Evolutionary conservation across 2,113 vertebrate species (phyloP), one percentile per base, ranked within the genome.

Genomic region (Argyrosomus japonicus): DNA sequence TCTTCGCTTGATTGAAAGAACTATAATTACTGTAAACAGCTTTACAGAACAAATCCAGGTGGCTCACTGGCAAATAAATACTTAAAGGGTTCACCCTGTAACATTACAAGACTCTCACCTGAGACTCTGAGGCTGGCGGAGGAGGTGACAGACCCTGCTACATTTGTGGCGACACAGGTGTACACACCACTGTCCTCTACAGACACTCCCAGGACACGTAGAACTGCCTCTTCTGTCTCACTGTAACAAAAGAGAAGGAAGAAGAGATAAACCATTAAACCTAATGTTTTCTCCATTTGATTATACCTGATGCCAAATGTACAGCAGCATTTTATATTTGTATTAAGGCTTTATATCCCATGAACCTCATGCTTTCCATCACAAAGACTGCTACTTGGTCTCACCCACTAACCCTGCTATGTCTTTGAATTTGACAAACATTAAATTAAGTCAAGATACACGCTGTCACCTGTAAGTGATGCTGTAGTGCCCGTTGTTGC

Each of bases 211-310:
- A 96, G 68, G 50, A 99, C 97, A 75, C 96, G 96, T 90, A 99
- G 93, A n/a, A 96, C 91, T n/a, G 97, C 97, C 93, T 99, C 98
- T 78, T 97, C 98, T 60, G 97, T 87, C 86, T 99, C 98, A 94
- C 98, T 99, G 93, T 21, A 27, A 54, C 80, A 88, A 27, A 10
- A 60, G 2, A 77, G 21, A 67, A 11, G 4, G 11, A 50, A 23
- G 14, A 17, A 50, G 13, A 18, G 12, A 62, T 10, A 27, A 58
- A 54, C 3, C 12, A 40, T 64, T 0, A 76, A 5, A 71, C 3
- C 7, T 21, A 32, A 27, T 36, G 7, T 19, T 62, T 75, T 48
- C 32, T 23, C 18, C 29, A 13, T 27, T 60, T 60, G 11, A 40
- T 51, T 10, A 21, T 17, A 25, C 36, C n/a, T 5, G 11, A 48